Conservation (phyloP, 2,113 vertebrate species). For the Pachycephala philippinensis region DNA sequence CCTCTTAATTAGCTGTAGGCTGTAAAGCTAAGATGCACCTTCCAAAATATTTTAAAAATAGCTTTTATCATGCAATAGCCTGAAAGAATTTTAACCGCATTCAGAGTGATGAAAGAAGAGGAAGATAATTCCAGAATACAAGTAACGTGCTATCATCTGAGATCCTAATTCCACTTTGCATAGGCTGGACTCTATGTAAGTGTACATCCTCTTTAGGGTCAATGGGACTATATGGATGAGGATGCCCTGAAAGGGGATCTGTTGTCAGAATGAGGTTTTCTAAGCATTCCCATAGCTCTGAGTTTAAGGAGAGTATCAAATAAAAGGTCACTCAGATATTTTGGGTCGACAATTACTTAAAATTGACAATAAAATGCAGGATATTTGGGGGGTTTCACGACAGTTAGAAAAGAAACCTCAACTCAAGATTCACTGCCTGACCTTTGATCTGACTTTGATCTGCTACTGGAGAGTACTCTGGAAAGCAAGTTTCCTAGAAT, state of each 20-base stretch:
- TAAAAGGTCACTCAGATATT: background rate
- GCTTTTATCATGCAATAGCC: background rate
- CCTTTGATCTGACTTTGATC: background rate
- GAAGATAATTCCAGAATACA: background rate
- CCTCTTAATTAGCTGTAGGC: background rate
- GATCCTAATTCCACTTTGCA: background rate
- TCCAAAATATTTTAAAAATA: background rate
- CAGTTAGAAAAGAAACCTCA: background rate
- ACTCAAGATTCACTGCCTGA: background rate
- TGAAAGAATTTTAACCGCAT: background rate
- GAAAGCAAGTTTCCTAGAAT: background rate
- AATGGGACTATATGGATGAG: background rate
- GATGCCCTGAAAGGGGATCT: background rate
- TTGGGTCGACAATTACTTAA: background rate
- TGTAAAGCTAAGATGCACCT: background rate
- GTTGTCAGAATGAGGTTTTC: background rate
- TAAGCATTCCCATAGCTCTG: background rate
- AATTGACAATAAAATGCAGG: background rate
- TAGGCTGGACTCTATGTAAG: background rate
- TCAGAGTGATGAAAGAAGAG: background rate
- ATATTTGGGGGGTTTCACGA: background rate
- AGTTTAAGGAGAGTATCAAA: background rate
- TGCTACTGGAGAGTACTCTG: background rate
- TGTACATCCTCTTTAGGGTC: background rate
- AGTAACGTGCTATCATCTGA: background rate